These are phyloP conservation scores for Automeris io DNA, from an alignment of 2,888 invertebrate species.

Conservation along the genomic window DNA sequence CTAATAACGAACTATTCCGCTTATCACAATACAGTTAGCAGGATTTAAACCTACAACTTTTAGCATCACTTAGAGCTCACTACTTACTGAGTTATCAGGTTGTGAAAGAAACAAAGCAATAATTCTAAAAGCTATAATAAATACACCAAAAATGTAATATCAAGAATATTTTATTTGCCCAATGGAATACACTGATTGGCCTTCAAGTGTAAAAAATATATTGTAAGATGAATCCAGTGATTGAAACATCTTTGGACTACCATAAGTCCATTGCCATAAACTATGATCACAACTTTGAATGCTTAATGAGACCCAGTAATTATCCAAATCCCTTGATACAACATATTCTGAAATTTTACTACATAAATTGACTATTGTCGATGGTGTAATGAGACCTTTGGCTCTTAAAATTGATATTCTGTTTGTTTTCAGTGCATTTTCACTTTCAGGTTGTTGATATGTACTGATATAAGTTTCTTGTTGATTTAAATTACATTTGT, in stretches of 20 bases:
- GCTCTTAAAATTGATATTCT: slow-evolving; percentile 45
- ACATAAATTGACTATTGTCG: slow-evolving; percentile 33
- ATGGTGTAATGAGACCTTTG: slow-evolving; percentile 50
- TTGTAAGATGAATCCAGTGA: slow-evolving; percentile 51
- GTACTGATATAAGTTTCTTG: slow-evolving; percentile 50
- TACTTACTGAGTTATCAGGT: too few species aligned
- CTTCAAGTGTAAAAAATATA: slow-evolving; percentile 41
- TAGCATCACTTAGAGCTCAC: too few species aligned
- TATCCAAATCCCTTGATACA: slow-evolving; percentile 29
- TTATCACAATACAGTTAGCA: too few species aligned
- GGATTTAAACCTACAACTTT: too few species aligned
- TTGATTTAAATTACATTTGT: slow-evolving; percentile 34
- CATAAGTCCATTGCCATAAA: slow-evolving; percentile 46
- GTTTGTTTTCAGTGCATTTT: slow-evolving; percentile 36
- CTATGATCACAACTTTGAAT: slow-evolving; percentile 53
- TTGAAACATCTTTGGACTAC: slow-evolving; percentile 48
- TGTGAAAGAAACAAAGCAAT: too few species aligned
- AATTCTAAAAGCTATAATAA: slow-evolving; percentile 10
- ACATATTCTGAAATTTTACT: slow-evolving; percentile 36
- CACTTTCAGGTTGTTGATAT: slow-evolving; percentile 48
- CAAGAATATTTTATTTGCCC: slow-evolving; percentile 64
- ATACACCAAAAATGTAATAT: slow-evolving; percentile 4
- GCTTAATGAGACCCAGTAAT: slow-evolving; percentile 55
- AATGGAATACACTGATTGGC: slow-evolving; percentile 37
- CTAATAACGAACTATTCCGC: too few species aligned